Evolutionary conservation across 2,797 vertebrate species (phyloP).

Genomic region (Phrynocephalus forsythii): DNA sequence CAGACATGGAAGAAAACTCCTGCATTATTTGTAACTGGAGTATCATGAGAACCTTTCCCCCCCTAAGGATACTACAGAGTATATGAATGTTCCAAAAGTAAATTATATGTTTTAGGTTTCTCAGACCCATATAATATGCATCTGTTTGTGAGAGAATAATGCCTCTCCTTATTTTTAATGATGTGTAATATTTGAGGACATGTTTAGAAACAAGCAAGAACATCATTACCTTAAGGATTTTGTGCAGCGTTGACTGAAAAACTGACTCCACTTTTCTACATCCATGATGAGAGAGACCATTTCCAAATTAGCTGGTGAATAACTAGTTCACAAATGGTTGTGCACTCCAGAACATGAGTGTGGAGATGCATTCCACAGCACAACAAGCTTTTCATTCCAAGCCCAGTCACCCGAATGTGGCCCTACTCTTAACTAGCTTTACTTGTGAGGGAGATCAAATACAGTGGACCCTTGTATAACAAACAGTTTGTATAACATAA

Average conservation of each 20-base stretch:
- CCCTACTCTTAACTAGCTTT: not conserved
- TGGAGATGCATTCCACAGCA: not conserved
- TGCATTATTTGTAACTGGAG: slow-evolving; percentile 67
- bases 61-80: slow-evolving; percentile 58
- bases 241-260: not conserved
- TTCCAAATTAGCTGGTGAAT: not conserved
- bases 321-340: slow-evolving; percentile 25
- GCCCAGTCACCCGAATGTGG: not conserved
- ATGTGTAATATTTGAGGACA: slow-evolving; percentile 12
- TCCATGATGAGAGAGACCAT: not conserved
- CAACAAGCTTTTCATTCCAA: not conserved
- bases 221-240: not conserved
- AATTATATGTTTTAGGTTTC: slow-evolving; percentile 52
- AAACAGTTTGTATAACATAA: no score
- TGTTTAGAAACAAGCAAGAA: slow-evolving; percentile 2
- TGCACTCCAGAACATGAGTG: not conserved
- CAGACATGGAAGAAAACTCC: slow-evolving; percentile 64
- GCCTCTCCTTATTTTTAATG: not conserved
- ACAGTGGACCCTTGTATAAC: no score
- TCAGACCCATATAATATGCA: slow-evolving; percentile 38
- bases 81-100: slow-evolving; percentile 62
- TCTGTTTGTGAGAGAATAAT: slow-evolving; percentile 25
- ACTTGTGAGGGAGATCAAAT: not conserved
- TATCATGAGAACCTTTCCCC: slow-evolving; percentile 45
- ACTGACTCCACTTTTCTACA: slow-evolving; percentile 13